A percentile compares a stretch with the other conserved stretches of the same genome.
phyloP scores from a whole-genome alignment of 2,113 vertebrate species.

The Chaetodon auriga region DNA sequence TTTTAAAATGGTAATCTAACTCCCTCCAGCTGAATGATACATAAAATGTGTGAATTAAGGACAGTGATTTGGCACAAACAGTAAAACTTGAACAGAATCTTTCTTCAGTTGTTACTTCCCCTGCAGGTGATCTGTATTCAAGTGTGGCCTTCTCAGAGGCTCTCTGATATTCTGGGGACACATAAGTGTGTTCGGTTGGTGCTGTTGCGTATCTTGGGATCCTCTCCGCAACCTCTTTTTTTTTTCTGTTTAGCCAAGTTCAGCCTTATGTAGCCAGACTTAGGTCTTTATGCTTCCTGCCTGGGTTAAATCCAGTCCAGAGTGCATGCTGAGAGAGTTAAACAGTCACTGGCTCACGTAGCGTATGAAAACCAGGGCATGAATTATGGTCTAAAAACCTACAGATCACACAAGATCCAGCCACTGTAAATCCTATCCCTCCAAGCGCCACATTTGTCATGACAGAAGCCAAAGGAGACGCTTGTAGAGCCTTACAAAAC shows the following conservation, averaged over 20 bases:
- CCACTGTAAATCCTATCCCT: slow-evolving; percentile 28
- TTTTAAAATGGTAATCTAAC: neutral
- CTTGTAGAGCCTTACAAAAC: slow-evolving; percentile 26
- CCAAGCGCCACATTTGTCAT: slow-evolving; percentile 22
- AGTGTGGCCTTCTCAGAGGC: neutral
- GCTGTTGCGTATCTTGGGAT: slow-evolving; percentile 26
- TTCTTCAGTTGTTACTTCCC: no score
- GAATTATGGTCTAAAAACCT: slow-evolving; percentile 39
- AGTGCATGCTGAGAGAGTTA: slow-evolving; percentile 41
- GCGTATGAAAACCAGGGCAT: slow-evolving; percentile 46
- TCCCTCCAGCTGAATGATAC: neutral
- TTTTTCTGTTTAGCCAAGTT: slow-evolving; percentile 33
- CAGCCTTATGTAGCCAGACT: slow-evolving; percentile 44
- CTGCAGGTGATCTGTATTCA: no score
- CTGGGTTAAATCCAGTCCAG: slow-evolving; percentile 62
- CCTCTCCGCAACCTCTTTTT: slow-evolving; percentile 24
- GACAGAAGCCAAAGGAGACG: slow-evolving; percentile 26
- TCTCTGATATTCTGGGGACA: slow-evolving; percentile 17
- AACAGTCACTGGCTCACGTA: slow-evolving; percentile 39
- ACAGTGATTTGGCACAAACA: neutral
- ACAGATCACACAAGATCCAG: slow-evolving; percentile 33
- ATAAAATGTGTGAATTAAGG: no score
- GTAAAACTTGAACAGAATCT: no score
- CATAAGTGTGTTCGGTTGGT: slow-evolving; percentile 23
- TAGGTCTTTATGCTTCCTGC: slow-evolving; percentile 38